These are phyloP conservation scores for Imbricaverruca yamaguchii DNA, from an alignment of 2,888 invertebrate genomes.

Conservation along the genomic window DNA sequence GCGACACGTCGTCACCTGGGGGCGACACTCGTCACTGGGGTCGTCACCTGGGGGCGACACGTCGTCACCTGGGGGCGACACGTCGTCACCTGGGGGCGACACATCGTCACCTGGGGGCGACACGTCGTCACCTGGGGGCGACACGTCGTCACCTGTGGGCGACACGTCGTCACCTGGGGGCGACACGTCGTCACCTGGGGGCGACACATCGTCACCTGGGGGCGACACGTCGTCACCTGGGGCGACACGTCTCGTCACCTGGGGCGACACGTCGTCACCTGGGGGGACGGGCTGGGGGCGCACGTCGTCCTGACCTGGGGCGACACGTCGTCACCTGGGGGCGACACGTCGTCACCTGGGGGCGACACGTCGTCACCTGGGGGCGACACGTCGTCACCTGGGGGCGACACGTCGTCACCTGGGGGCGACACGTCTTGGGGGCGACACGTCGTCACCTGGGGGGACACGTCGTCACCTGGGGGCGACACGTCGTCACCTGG, in stretches of 20 bases:
- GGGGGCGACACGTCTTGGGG: too few species aligned
- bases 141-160: too few species aligned
- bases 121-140: neutral
- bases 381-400: conserved; percentile 1
- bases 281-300: too few species aligned
- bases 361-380: conserved; percentile 9
- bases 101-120: neutral
- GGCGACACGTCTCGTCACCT: neutral
- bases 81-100: neutral
- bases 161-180: neutral
- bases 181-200: neutral
- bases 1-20: neutral
- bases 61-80: neutral
- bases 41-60: neutral
- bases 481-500: conserved; percentile 9
- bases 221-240: conserved; percentile 9
- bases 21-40: too few species aligned
- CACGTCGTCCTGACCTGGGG: neutral
- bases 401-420: conserved; percentile 1
- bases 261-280: neutral
- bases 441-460: neutral
- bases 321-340: neutral
- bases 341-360: neutral
- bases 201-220: neutral
- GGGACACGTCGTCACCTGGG: neutral